Percentiles rank a stretch among this genome's conserved stretches.
Conservation (phyloP, 2,888 invertebrate species). For the Tubulanus polymorphus region DNA sequence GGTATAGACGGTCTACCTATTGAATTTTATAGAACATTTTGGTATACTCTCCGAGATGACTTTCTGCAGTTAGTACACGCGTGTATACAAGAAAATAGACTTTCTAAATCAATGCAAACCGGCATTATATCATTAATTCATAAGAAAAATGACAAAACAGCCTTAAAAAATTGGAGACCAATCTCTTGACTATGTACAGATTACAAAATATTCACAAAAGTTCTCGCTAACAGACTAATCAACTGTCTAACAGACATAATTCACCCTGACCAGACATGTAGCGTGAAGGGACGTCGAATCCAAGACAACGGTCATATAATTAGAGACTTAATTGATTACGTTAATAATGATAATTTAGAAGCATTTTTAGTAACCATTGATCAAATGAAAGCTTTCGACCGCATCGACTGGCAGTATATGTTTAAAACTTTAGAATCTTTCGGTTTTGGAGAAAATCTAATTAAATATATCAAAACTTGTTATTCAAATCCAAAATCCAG, state of each 20-base stretch:
- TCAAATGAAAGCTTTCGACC: conserved; percentile 28
- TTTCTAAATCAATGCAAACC: no score
- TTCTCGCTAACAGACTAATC: conserved; percentile 17
- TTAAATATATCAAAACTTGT: conserved; percentile 22
- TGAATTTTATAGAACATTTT: conserved; percentile 20
- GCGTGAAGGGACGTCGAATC: neutral
- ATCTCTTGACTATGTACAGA: conserved; percentile 24
- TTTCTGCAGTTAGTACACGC: conserved; percentile 10
- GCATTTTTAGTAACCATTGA: conserved; percentile 22
- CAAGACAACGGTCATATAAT: conserved; percentile 14
- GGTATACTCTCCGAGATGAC: conserved; percentile 11
- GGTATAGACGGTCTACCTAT: conserved; percentile 22
- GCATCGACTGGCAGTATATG: conserved; percentile 23
- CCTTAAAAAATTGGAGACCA: conserved; percentile 23
- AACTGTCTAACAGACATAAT: conserved; percentile 17
- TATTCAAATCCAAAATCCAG: conserved; percentile 11
- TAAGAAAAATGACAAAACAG: conserved; percentile 18
- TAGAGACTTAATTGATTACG: conserved; percentile 20
- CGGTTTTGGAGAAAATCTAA: conserved; percentile 22
- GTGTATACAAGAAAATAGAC: no score
- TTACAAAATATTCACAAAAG: conserved; percentile 24
- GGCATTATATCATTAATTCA: conserved; percentile 22
- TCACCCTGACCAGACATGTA: conserved; percentile 19
- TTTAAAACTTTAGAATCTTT: conserved; percentile 18
- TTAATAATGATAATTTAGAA: conserved; percentile 17